Conservation (phyloP, 2,797 vertebrate species). For the Acanthopagrus latus region DNA sequence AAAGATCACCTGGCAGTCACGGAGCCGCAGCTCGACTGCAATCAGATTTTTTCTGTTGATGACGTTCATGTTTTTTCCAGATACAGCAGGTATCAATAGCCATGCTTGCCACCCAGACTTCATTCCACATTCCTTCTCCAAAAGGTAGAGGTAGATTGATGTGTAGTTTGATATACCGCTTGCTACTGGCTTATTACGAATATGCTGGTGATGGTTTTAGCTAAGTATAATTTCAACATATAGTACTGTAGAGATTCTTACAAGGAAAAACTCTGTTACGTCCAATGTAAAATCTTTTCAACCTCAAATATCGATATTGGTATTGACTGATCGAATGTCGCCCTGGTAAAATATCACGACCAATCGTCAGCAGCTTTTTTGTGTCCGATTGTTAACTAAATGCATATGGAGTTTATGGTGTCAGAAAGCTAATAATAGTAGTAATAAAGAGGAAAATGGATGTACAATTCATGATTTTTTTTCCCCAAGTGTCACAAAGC, state of each 20-base stretch:
- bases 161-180: background rate
- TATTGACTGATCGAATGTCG: too few species aligned
- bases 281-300: background rate
- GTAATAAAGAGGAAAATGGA: too few species aligned
- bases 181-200: background rate
- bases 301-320: background rate
- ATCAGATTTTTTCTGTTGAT: background rate
- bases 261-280: too few species aligned
- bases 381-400: too few species aligned
- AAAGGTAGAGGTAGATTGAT: background rate
- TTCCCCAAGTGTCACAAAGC: background rate
- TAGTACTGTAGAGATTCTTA: background rate
- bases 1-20: conserved; percentile 22
- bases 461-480: too few species aligned
- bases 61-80: background rate
- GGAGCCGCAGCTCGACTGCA: background rate
- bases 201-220: background rate
- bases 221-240: background rate
- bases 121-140: background rate
- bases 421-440: too few species aligned
- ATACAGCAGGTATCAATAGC: background rate
- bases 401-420: too few species aligned
- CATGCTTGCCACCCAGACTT: background rate
- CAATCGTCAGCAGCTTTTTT: too few species aligned
- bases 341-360: too few species aligned